A percentile compares a stretch with the other conserved stretches of the same genome.
Conservation (phyloP, 2,113 vertebrate genomes). For the Gorsachius goisagi region DNA sequence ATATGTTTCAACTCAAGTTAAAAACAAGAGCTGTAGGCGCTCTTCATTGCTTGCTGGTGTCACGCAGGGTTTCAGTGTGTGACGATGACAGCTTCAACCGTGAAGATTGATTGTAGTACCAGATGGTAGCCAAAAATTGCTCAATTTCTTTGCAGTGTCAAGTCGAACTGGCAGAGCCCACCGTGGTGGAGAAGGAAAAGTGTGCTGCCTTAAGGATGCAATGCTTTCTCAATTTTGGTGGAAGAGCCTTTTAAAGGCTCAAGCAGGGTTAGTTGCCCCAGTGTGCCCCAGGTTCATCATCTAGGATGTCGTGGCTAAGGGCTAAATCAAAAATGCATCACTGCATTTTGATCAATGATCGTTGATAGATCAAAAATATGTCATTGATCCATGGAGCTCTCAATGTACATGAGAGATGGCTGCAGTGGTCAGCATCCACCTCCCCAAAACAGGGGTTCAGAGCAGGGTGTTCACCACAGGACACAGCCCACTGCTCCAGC, state of each 20-base stretch:
- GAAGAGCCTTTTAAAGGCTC: not conserved
- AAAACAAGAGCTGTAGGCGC: not conserved
- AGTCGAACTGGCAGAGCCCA: not conserved
- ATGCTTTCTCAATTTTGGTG: not conserved
- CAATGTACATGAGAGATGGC: not conserved
- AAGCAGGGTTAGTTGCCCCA: not conserved
- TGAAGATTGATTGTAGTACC: not conserved
- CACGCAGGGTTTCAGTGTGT: not conserved
- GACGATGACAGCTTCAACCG: not conserved
- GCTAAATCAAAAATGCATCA: not conserved
- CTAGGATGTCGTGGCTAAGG: not conserved
- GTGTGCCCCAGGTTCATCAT: fast-evolving
- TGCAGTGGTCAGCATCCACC: not conserved
- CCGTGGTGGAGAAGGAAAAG: not conserved
- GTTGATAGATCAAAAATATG: not conserved
- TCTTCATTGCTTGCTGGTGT: not conserved
- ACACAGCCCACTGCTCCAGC: not conserved
- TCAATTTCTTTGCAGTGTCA: not conserved
- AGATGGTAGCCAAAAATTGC: not conserved
- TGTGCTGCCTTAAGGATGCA: not conserved
- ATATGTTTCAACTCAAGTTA: not conserved
- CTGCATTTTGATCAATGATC: not conserved
- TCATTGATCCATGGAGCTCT: fast-evolving
- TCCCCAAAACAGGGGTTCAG: not conserved
- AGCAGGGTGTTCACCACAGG: not conserved